phyloP scores from a whole-genome alignment of 2,113 vertebrate genomes.

The Tangachromis dhanisi region DNA sequence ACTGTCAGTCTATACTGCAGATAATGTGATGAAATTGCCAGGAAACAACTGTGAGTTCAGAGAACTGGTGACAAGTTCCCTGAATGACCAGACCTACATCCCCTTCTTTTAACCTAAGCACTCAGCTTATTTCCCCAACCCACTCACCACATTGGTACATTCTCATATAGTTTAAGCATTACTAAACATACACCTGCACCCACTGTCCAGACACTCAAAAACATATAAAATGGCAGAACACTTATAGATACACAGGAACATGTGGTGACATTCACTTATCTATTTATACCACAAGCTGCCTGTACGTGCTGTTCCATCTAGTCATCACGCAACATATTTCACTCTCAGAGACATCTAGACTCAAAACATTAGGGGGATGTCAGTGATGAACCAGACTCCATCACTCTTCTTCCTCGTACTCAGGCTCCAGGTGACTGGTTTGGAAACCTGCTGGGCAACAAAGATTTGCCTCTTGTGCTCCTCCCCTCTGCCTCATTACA shows the following conservation, averaged over 20 bases:
- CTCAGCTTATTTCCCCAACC: constrained; percentile 8
- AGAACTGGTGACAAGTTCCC: constrained; percentile 69
- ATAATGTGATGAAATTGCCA: constrained; percentile 57
- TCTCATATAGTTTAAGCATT: neutral
- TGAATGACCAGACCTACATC: constrained; percentile 70
- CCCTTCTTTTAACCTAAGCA: constrained; percentile 39
- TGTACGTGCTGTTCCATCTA: neutral
- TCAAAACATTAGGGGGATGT: neutral
- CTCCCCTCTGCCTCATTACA: constrained; percentile 9
- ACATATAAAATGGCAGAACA: neutral
- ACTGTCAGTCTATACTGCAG: constrained; percentile 6
- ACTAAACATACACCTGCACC: neutral
- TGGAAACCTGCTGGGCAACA: constrained; percentile 17
- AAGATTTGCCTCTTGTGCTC: neutral
- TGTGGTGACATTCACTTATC: constrained; percentile 9
- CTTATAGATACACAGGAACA: neutral
- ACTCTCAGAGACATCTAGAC: neutral
- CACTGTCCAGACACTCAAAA: neutral
- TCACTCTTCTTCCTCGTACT: neutral
- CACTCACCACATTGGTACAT: neutral
- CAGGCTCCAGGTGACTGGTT: neutral
- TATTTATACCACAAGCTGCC: constrained; percentile 29
- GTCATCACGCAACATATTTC: neutral
- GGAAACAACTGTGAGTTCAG: constrained; percentile 60
- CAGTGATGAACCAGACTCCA: neutral